Percentiles rank a stretch among this genome's conserved stretches.
Conservation (phyloP, 2,888 invertebrate genomes). For the Dyspetes luteomarginatus region DNA sequence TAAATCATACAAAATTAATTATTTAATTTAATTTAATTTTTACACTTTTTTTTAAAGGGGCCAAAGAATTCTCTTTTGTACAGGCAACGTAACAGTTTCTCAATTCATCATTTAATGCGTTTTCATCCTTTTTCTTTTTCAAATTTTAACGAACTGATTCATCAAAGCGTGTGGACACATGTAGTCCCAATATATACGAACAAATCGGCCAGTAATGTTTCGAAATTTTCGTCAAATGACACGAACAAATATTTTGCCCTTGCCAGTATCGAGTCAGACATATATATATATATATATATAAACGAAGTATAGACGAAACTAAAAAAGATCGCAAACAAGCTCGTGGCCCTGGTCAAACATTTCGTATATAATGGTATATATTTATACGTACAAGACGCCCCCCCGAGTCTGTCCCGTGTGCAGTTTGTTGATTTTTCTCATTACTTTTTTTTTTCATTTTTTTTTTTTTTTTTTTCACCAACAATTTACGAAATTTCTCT, state of each 20-base stretch:
- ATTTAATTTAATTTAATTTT: no score
- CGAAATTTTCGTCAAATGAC: slow-evolving; percentile 61
- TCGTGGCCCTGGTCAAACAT: slow-evolving; percentile 63
- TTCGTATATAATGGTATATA: slow-evolving; percentile 49
- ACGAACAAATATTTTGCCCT: slow-evolving; percentile 59
- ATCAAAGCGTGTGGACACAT: no score
- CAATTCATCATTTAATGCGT: no score
- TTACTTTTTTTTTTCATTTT: slow-evolving; percentile 54
- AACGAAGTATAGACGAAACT: slow-evolving; percentile 47
- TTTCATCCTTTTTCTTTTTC: no score
- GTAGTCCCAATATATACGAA: not conserved
- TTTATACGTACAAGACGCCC: slow-evolving; percentile 22
- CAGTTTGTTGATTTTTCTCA: slow-evolving; percentile 68
- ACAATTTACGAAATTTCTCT: slow-evolving; percentile 46
- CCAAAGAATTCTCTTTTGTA: no score
- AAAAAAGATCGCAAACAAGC: slow-evolving; percentile 67
- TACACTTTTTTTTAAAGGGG: no score
- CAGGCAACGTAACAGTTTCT: no score
- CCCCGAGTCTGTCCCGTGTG: slow-evolving; percentile 42
- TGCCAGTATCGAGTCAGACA: slow-evolving; percentile 23
- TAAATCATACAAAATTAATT: no score
- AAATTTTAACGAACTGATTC: no score
- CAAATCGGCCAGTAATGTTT: slow-evolving; percentile 39
- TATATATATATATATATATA: not conserved
- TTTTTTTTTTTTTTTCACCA: slow-evolving; percentile 24